Percentiles rank a stretch among this genome's conserved stretches.
phyloP scores from a whole-genome alignment of 2,113 vertebrate genomes.

The Anoplopoma fimbria region DNA sequence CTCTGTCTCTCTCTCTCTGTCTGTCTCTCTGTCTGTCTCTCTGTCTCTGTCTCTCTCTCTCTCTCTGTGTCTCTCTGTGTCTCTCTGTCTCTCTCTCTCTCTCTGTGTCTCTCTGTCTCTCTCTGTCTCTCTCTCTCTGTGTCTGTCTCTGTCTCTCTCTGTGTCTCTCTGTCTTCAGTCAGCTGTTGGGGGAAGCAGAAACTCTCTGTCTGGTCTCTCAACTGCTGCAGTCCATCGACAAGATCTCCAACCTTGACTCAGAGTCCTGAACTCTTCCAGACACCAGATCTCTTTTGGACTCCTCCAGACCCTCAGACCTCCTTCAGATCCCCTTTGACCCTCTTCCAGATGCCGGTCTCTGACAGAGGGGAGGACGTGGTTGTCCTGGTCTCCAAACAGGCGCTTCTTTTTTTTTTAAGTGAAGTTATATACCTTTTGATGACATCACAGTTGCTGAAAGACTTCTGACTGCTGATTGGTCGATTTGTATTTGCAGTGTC shows the following conservation, averaged over 20 bases:
- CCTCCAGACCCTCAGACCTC: not conserved
- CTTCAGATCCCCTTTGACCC: not conserved
- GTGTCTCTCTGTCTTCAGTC: slow-evolving; percentile 54
- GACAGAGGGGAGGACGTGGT: not conserved
- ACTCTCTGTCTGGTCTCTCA: slow-evolving; percentile 78
- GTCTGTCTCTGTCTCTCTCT: too few species aligned
- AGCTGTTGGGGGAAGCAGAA: slow-evolving; percentile 77
- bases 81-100: not conserved
- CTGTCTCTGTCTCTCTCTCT: too few species aligned
- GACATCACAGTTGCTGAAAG: slow-evolving; percentile 6
- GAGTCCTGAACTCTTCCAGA: slow-evolving; percentile 46
- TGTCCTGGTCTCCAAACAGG: not conserved
- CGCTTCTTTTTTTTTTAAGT: not conserved
- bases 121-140: too few species aligned
- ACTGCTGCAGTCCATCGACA: slow-evolving; percentile 81
- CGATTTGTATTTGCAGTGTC: not conserved
- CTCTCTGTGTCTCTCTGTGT: slow-evolving; percentile 8
- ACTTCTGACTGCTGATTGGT: slow-evolving; percentile 1
- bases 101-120: not conserved
- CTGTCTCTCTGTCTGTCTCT: slow-evolving; percentile 6
- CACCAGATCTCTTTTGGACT: not conserved
- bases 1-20: slow-evolving; percentile 2
- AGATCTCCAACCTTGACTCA: slow-evolving; percentile 67
- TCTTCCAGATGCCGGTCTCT: not conserved
- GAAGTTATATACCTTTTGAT: not conserved